Evolutionary conservation across 2,113 vertebrate species (phyloP), one percentile per base, ranked within the genome.

Genomic region (Lycaon pictus): DNA sequence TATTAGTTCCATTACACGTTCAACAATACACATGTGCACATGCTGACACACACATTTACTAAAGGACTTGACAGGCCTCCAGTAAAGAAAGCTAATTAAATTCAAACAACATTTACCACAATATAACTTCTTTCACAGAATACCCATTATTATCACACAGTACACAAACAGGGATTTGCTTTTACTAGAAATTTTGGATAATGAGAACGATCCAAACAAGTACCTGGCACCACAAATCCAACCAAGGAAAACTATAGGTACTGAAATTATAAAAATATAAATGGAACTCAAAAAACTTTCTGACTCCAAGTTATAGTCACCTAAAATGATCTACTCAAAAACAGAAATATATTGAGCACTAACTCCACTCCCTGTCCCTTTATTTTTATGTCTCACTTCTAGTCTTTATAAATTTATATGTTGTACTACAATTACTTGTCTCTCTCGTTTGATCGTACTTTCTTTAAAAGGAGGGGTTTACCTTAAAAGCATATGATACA

Each of bases 31-130:
- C 11, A 74, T 55, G 82, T 7, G 67, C 13, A 83, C 22, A 83
- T 3, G 82, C 53, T 43, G 43, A 27, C 19, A 48, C 27, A 65
- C 29, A 20, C 23, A 80, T 53, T 65, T 77, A 74, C 56, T 72
- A 88, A 71, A 55, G 15, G 22, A 13, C 20, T 62, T 87, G 22
- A 85, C 11, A n/a, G 13, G 16, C 7, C 43, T 82, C 19, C n/a
- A 96, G 55, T 62, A 83, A 77, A 87, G 25, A 95, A 35, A 82
- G 3, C 67, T 72, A 89, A 92, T 51, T 96, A 95, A 69, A 81
- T 32, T 81, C 60, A 90, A 95, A 69, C 35, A 85, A 60, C 19
- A 43, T 76, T 89, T 72, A 79, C 17, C 62, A 65, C 55, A 27
- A 12, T 51, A 32, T 29, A 22, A 22, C 16, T 74, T 90, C 85